Evolutionary conservation across 2,888 invertebrate genomes (phyloP).

Genomic region (Cryptocephalus moraei): DNA sequence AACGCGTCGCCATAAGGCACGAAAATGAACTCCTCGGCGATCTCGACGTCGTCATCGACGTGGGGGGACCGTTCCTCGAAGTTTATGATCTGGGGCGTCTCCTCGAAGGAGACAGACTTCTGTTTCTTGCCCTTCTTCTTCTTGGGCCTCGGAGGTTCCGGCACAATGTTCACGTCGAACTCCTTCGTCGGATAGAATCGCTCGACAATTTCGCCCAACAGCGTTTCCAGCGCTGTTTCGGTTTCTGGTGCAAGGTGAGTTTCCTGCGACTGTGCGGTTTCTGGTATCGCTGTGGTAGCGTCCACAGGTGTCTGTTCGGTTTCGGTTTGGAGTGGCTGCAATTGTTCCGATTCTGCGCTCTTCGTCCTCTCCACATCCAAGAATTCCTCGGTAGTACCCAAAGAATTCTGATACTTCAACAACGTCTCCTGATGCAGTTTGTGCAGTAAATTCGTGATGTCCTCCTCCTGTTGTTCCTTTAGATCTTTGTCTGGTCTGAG

Average conservation of each 20-base stretch:
- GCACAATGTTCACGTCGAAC: background rate
- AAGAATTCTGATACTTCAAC: constrained; percentile 3
- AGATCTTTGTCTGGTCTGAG: no score
- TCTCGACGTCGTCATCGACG: constrained; percentile 17
- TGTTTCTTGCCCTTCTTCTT: constrained; percentile 21
- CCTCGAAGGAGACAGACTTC: constrained; percentile 32
- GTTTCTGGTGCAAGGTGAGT: no score
- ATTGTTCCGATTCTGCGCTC: constrained; percentile 3
- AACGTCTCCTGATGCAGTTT: constrained; percentile 10
- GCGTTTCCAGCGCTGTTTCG: no score
- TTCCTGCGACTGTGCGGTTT: no score
- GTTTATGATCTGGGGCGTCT: constrained; percentile 27
- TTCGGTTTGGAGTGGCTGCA: background rate
- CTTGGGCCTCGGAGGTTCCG: constrained; percentile 4
- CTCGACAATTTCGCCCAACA: background rate
- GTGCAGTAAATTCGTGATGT: constrained; percentile 1
- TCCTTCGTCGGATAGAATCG: no score
- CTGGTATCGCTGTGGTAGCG: background rate
- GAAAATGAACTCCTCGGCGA: constrained; percentile 24
- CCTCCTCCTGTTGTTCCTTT: constrained; percentile 1
- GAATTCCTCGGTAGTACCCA: background rate
- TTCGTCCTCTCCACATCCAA: background rate
- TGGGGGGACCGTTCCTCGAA: constrained; percentile 10
- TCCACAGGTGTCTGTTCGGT: background rate
- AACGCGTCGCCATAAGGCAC: constrained; percentile 10